A percentile compares a stretch with the other conserved stretches of the same genome.
Conservation (phyloP, 2,797 vertebrate genomes). For the Lycodopsis pacificus region DNA sequence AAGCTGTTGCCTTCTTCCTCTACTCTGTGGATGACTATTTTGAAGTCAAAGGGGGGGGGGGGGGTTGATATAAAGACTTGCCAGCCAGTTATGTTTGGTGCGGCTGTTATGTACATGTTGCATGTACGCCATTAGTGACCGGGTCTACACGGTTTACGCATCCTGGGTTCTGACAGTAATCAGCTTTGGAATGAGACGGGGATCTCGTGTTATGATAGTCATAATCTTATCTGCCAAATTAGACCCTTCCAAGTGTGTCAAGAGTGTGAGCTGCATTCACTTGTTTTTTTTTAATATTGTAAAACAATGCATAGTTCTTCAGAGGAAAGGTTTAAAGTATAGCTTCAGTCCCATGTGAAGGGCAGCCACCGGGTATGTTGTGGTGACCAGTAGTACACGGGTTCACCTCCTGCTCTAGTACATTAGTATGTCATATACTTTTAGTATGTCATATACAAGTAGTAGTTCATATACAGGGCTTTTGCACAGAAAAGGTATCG, state of each 20-base stretch:
- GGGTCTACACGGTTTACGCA: not conserved
- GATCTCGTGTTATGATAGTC: conserved; percentile 22
- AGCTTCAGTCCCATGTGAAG: not conserved
- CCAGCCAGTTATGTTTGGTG: conserved; percentile 35
- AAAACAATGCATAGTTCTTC: not conserved
- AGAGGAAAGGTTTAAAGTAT: not conserved
- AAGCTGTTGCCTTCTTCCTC: conserved; percentile 66
- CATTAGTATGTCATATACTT: not conserved
- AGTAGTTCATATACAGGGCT: conserved; percentile 1
- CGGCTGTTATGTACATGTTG: not conserved
- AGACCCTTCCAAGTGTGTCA: not conserved
- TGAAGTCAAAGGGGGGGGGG: conserved; percentile 19
- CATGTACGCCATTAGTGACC: not conserved
- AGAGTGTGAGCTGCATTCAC: not conserved
- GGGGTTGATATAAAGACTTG: conserved; percentile 18
- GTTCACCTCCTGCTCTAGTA: not conserved
- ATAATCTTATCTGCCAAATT: conserved; percentile 5
- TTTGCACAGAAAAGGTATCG: conserved; percentile 2
- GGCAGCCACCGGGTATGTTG: not conserved
- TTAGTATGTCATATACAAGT: too few species aligned
- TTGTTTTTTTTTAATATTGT: not conserved
- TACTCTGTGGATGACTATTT: conserved; percentile 45
- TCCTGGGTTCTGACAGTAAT: conserved; percentile 9
- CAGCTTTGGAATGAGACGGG: conserved; percentile 22
- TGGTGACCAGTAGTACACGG: not conserved